These are phyloP conservation scores for Phania funesta DNA, from an alignment of 2,888 invertebrate genomes.

Conservation along the genomic window DNA sequence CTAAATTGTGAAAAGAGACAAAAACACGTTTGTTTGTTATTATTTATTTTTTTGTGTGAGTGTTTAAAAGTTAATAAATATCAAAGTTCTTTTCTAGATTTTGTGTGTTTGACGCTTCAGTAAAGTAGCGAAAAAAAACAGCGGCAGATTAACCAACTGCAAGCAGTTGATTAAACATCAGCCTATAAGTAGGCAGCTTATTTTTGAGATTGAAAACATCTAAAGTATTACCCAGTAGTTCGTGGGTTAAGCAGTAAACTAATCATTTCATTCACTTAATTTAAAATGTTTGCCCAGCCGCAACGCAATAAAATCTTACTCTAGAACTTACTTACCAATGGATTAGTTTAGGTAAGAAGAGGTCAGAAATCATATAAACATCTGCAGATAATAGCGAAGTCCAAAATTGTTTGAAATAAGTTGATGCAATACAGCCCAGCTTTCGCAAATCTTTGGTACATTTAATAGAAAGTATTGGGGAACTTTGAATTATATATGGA, in stretches of 20 bases:
- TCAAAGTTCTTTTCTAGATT: neutral
- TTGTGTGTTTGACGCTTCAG: neutral
- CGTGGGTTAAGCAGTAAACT: neutral
- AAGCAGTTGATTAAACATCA: neutral
- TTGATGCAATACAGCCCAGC: too few species aligned
- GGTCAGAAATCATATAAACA: too few species aligned
- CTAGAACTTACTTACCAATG: too few species aligned
- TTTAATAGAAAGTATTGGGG: too few species aligned
- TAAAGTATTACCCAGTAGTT: neutral
- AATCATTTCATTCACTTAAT: neutral
- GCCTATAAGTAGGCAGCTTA: constrained; percentile 27
- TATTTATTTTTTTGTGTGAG: too few species aligned
- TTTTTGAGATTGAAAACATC: neutral
- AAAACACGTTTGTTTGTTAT: neutral
- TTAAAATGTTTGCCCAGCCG: too few species aligned
- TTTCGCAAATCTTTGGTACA: too few species aligned
- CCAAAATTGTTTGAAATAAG: too few species aligned
- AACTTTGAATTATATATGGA: too few species aligned
- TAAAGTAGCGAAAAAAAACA: neutral
- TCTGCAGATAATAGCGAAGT: too few species aligned
- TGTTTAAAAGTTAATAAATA: neutral
- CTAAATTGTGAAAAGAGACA: neutral
- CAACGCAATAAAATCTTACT: too few species aligned
- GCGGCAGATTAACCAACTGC: neutral
- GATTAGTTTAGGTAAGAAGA: too few species aligned